A percentile compares a stretch with the other conserved stretches of the same genome.
phyloP scores from a whole-genome alignment of 1,140 invertebrate genomes.

The Macrobrachium rosenbergii region DNA sequence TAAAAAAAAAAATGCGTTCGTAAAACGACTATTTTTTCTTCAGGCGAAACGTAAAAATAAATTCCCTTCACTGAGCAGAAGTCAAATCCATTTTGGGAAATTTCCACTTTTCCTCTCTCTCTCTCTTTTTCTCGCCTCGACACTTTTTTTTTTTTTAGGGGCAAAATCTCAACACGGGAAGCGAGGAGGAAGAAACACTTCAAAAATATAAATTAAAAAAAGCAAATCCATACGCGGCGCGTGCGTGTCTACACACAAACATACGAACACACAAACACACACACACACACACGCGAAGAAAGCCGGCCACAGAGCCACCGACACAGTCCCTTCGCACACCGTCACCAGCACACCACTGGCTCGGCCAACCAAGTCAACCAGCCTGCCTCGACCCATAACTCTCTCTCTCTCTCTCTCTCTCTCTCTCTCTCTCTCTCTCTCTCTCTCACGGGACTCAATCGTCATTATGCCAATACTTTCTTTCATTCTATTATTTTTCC shows the following conservation, averaged over 20 bases:
- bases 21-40: no score
- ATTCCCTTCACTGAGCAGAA: no score
- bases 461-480: neutral
- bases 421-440: neutral
- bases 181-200: neutral
- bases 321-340: neutral
- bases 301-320: neutral
- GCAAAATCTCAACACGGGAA: neutral
- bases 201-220: neutral
- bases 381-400: neutral
- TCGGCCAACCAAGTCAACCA: neutral
- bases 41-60: no score
- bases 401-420: neutral
- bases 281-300: no score
- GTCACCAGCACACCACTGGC: neutral
- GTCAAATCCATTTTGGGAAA: neutral
- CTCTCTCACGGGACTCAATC: no score
- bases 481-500: neutral
- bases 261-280: no score
- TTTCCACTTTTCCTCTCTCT: constrained; percentile 10
- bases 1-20: no score
- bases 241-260: no score
- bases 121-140: constrained; percentile 2
- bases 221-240: no score
- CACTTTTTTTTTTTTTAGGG: neutral